phyloP scores from a whole-genome alignment of 2,113 vertebrate genomes.

The Aegithalos caudatus region DNA sequence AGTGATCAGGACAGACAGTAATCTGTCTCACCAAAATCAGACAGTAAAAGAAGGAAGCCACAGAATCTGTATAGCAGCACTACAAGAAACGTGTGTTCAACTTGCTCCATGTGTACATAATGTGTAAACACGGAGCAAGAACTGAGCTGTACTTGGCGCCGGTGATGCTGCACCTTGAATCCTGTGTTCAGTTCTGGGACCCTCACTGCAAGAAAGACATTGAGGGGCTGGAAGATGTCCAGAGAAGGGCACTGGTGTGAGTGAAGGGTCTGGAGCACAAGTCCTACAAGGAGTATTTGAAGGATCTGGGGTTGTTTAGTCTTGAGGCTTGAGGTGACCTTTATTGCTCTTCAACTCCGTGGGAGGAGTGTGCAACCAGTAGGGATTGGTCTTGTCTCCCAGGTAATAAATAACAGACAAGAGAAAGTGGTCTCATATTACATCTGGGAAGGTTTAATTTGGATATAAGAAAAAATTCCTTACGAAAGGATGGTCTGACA shows the following conservation, averaged over 20 bases:
- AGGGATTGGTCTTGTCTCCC: neutral
- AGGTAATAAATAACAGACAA: neutral
- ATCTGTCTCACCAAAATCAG: neutral
- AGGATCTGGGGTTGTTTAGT: neutral
- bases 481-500: neutral
- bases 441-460: neutral
- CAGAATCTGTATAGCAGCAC: neutral
- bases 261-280: neutral
- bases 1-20: neutral
- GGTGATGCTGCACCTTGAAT: neutral
- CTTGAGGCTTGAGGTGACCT: neutral
- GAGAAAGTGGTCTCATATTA: neutral
- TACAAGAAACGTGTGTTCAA: neutral
- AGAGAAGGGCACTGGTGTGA: neutral
- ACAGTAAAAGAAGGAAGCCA: neutral
- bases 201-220: neutral
- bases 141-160: rapidly evolving
- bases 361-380: neutral
- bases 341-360: neutral
- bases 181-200: neutral
- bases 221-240: neutral
- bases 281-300: neutral
- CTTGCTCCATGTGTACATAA: too few species aligned
- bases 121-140: neutral
- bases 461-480: neutral